These are phyloP conservation scores for Neopipo cinnamomea DNA, from an alignment of 2,113 vertebrate species.

Conservation along the genomic window DNA sequence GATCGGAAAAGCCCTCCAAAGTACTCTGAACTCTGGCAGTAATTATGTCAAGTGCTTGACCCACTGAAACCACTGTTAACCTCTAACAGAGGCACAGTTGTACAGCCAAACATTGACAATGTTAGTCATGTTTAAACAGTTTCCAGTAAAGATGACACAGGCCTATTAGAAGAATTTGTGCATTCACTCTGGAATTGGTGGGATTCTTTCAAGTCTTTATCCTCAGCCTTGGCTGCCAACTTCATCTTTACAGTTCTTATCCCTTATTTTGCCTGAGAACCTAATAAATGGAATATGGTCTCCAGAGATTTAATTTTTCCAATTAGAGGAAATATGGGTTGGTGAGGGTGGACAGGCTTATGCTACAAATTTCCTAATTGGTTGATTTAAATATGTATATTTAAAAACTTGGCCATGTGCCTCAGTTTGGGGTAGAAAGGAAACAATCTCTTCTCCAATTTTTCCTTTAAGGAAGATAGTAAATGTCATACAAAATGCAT, in stretches of 20 bases:
- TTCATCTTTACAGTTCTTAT: conserved; percentile 6
- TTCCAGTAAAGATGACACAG: conserved; percentile 51
- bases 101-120: conserved; percentile 4
- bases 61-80: conserved; percentile 18
- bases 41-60: conserved; percentile 50
- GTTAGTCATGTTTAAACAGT: conserved; percentile 42
- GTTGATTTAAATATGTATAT: neutral
- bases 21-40: neutral
- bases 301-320: neutral
- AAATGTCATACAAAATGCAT: neutral
- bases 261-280: neutral
- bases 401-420: neutral
- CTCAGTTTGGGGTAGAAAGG: neutral
- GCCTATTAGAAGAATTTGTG: conserved; percentile 23
- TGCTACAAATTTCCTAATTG: neutral
- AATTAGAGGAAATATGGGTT: neutral
- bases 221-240: neutral
- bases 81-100: conserved; percentile 42
- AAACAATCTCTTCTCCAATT: neutral
- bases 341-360: neutral
- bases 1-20: conserved; percentile 24
- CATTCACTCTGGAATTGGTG: neutral
- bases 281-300: neutral
- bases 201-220: conserved; percentile 26
- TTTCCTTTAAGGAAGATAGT: neutral